Base-by-base conservation (phyloP, 2,888 invertebrate species). In the Diaphora mendica region DNA sequence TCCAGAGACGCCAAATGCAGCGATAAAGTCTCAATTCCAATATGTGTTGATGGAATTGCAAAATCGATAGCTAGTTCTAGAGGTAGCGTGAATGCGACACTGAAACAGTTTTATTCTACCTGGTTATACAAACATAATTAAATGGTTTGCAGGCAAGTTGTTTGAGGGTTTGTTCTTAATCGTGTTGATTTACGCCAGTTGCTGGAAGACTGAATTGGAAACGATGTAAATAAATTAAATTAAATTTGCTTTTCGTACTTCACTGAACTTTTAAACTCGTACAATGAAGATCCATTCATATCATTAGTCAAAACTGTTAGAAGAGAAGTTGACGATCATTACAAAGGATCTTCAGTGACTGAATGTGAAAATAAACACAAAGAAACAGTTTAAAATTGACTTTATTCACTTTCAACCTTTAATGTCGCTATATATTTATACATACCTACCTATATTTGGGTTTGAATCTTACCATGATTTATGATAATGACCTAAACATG, bases 401-500 rank as follows among this genome's bases (percentile, higher is more conserved):
- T 55, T 55, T 20, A n/a, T 55, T n/a, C 51, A n/a, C 9, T 62
- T 62, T 30, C 62, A 30, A 62, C 15, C 30, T 30, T 30, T 30
- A 30, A 30, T 17, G 20, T 30, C 20, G 23, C 3, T 44, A 20
- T 70, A 64, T n/a, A 0, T 64, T 26, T 51, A 48, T 23, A 66
- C 42, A 48, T 23, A 66, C 42, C 3, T n/a, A 55, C 51, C n/a
- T n/a, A n/a, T 42, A 26, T 11, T 30, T 62, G 5, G 15, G 23
- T 30, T 62, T 17, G 62, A 30, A 62, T 62, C 62, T 30, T 17
- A 20, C 39, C 33, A 72, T 72, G 42, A 67, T 67, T 67, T 42
- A 72, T 66, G 39, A 59, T 67, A 67, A 72, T 72, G 42, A 72
- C 59, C 15, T 33, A 44, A 67, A 67, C 55, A 72, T 67, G 17